phyloP scores from a whole-genome alignment of 2,797 vertebrate genomes.

The Tragopan temminckii region DNA sequence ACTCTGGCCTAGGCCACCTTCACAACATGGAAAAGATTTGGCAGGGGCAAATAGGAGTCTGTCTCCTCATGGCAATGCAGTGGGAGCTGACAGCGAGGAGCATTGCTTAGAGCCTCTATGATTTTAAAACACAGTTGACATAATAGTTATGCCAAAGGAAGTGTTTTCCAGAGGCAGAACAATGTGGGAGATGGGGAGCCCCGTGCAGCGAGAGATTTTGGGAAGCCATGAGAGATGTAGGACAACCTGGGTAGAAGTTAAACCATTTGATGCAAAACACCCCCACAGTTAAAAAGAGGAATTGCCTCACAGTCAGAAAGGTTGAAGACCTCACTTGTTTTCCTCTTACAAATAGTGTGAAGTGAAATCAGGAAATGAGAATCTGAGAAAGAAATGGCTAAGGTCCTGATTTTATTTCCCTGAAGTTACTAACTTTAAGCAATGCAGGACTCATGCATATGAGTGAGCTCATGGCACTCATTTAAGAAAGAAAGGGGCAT shows the following conservation, averaged over 20 bases:
- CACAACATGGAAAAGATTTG: neutral
- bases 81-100: neutral
- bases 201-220: neutral
- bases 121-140: neutral
- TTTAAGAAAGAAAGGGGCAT: neutral
- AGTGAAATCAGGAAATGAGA: neutral
- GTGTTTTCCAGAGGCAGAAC: neutral
- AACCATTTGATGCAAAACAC: neutral
- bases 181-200: neutral
- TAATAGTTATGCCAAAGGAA: neutral
- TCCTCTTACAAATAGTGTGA: neutral
- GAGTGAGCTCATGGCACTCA: neutral
- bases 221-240: neutral
- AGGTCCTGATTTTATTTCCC: neutral
- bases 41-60: accelerated
- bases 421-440: neutral
- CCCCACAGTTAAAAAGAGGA: neutral
- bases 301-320: neutral
- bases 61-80: neutral
- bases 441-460: neutral
- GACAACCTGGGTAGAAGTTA: neutral
- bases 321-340: neutral
- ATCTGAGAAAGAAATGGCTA: neutral
- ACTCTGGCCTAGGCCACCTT: neutral
- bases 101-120: neutral